Conservation (phyloP, 2,797 vertebrate species). For the Gymnoscopelus microlampas region DNA sequence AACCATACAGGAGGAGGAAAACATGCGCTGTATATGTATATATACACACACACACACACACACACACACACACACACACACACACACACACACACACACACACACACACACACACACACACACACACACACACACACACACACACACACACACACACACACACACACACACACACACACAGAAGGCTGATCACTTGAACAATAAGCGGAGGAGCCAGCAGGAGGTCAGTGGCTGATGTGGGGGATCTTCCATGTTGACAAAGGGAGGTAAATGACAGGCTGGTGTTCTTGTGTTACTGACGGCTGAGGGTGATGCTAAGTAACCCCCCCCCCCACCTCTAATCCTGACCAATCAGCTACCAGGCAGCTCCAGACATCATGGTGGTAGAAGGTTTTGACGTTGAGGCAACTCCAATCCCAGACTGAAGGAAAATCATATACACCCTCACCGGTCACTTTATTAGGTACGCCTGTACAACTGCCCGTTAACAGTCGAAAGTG, state of each 20-base stretch:
- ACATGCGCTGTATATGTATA: conserved; percentile 14
- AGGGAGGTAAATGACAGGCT: conserved; percentile 70
- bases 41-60: conserved; percentile 7
- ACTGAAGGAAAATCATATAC: conserved; percentile 41
- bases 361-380: conserved; percentile 34
- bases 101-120: background rate
- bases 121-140: conserved; percentile 15
- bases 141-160: background rate
- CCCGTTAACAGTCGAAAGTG: too few species aligned
- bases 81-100: conserved; percentile 9
- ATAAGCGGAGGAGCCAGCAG: conserved; percentile 66
- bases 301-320: conserved; percentile 7
- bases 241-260: conserved; percentile 67
- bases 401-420: conserved; percentile 47
- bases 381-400: conserved; percentile 47
- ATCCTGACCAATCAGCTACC: conserved; percentile 46
- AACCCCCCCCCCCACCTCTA: conserved; percentile 28
- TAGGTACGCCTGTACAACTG: background rate
- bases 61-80: background rate
- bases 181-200: conserved; percentile 61
- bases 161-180: conserved; percentile 12
- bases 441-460: too few species aligned
- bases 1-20: conserved; percentile 59
- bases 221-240: conserved; percentile 65
- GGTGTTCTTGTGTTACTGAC: conserved; percentile 19